Evolutionary conservation across 2,797 vertebrate genomes (phyloP).

Genomic region (Neomorphus geoffroyi): DNA sequence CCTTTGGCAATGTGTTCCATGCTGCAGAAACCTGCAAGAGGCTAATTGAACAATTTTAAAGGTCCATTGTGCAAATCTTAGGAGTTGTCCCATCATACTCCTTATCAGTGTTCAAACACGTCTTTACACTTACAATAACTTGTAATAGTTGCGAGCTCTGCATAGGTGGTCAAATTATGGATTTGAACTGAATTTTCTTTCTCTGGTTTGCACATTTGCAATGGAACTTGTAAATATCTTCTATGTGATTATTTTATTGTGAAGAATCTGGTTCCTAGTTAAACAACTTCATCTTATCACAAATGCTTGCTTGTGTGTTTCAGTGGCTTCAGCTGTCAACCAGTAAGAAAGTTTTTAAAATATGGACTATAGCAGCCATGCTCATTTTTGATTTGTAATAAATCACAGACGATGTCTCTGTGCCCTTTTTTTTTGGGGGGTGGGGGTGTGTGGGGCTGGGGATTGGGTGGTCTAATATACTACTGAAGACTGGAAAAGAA

Average conservation of each 20-base stretch:
- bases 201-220: background rate
- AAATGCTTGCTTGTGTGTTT: background rate
- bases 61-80: background rate
- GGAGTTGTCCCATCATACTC: background rate
- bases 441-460: too few relatives aligned
- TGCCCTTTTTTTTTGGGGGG: background rate
- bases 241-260: background rate
- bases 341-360: background rate
- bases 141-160: background rate
- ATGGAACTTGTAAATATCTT: background rate
- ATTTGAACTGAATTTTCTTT: background rate
- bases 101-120: background rate
- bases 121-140: background rate
- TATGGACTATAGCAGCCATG: background rate
- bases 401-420: background rate
- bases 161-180: background rate
- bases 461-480: background rate
- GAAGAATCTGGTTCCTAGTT: background rate
- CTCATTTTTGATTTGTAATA: background rate
- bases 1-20: background rate
- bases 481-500: background rate
- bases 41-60: background rate
- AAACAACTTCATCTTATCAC: background rate
- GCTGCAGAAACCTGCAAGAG: conserved; percentile 8
- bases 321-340: background rate